Evolutionary conservation across 2,888 invertebrate genomes (phyloP).

Genomic region (Amphipyra tragopoginis): DNA sequence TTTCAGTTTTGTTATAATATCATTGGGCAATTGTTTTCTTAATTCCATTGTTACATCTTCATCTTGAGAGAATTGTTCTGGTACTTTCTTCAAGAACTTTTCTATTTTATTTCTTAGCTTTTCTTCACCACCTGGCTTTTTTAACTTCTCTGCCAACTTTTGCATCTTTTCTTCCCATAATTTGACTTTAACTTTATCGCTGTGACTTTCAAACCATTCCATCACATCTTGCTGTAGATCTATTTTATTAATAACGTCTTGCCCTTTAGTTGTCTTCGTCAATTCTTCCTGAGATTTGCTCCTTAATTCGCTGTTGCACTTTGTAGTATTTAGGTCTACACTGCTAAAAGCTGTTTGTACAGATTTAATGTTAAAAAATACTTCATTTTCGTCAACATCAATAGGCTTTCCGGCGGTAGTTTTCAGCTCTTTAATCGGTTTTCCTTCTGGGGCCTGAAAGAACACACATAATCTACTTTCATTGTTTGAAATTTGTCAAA

Average conservation of each 20-base stretch:
- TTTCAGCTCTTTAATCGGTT: neutral
- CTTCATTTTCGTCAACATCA: constrained; percentile 15
- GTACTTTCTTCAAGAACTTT: constrained; percentile 53
- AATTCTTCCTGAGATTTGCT: constrained; percentile 46
- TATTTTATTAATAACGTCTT: constrained; percentile 15
- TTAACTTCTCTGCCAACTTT: constrained; percentile 53
- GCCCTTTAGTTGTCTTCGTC: constrained; percentile 9
- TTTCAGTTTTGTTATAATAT: constrained; percentile 50
- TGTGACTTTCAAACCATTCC: constrained; percentile 45
- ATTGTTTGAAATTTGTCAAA: constrained; percentile 33
- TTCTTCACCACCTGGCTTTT: constrained; percentile 58
- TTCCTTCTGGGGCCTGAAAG: constrained; percentile 35
- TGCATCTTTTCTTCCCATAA: constrained; percentile 54
- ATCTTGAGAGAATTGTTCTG: constrained; percentile 39
- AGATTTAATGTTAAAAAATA: constrained; percentile 25
- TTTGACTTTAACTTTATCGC: constrained; percentile 36
- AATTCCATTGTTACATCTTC: constrained; percentile 48
- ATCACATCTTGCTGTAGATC: constrained; percentile 38
- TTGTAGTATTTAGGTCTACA: constrained; percentile 24
- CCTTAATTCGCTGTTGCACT: constrained; percentile 16
- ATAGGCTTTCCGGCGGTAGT: neutral
- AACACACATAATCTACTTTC: constrained; percentile 46
- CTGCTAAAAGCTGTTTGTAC: constrained; percentile 38
- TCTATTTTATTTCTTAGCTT: constrained; percentile 57
- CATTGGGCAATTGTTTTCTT: constrained; percentile 52